Base-by-base conservation (phyloP, 2,888 invertebrate species). In the Plebejus anna region DNA sequence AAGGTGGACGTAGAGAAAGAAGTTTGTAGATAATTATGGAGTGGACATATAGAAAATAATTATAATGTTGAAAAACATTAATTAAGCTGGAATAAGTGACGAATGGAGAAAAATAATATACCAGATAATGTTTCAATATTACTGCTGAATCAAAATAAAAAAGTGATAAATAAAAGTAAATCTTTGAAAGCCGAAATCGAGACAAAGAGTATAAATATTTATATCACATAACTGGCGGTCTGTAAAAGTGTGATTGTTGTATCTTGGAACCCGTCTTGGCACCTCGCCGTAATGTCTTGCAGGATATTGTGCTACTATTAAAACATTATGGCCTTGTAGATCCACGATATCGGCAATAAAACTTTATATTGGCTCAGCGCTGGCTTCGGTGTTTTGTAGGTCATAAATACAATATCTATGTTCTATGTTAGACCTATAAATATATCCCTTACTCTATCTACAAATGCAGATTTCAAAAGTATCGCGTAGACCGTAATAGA, bases 291-390 rank as follows among this genome's bases (percentile, higher is more conserved):
- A 85, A 84, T 83, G 83, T 87, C 87, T 89, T 88, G 87, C 82
- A 85, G 85, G 84, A 89, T 87, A 84, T 84, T 82, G 83, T 83
- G 82, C 81, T 82, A 80, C 81, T 85, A 84, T 89, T 87, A 86
- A 84, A 84, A 86, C 85, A 86, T 88, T 86, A 87, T 84, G 83
- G 87, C 84, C 86, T 84, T 85, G 83, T 84, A 83, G 84, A 85
- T 85, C 85, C 85, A 83, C 82, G 86, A 90, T 89, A 88, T 85
- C 83, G 85, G 86, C 86, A 88, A 90, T 92, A 91, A 91, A 92
- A 89, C 83, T 88, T 87, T 89, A 90, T 89, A 89, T 88, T 88
- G 87, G 86, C 82, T 83, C 83, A 84, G 84, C 84, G 85, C 84
- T 82, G 84, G 84, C 85, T 86, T 84, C 83, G 83, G 84, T 82